Conservation (phyloP, 2,888 invertebrate species). For the Ormyrus rosae region DNA sequence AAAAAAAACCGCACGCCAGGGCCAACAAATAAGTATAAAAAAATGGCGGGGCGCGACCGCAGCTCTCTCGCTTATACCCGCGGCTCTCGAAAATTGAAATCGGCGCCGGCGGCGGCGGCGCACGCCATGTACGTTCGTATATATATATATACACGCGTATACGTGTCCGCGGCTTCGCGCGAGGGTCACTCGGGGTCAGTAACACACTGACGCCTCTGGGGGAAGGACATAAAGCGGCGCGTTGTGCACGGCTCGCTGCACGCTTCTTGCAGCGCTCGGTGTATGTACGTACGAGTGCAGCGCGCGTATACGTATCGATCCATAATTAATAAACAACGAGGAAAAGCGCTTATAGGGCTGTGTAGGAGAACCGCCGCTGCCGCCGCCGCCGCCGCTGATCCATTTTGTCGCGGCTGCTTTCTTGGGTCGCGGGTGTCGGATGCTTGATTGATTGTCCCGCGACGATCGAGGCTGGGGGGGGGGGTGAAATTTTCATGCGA, state of each 20-base stretch:
- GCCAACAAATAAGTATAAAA: no score
- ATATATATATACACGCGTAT: no score
- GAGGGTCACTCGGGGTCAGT: slow-evolving; percentile 75
- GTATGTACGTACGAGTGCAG: neutral
- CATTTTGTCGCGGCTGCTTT: slow-evolving; percentile 12
- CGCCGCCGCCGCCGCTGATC: neutral
- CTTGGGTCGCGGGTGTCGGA: no score
- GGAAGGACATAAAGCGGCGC: slow-evolving; percentile 47
- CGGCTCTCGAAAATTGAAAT: slow-evolving; percentile 33
- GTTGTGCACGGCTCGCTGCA: slow-evolving; percentile 21
- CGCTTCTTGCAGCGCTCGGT: slow-evolving; percentile 2
- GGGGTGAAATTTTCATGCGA: no score
- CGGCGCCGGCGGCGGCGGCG: neutral
- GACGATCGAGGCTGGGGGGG: no score
- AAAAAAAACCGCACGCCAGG: no score
- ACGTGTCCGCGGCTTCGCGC: slow-evolving; percentile 40
- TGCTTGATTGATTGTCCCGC: no score
- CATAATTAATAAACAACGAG: slow-evolving; percentile 63
- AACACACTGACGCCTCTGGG: slow-evolving; percentile 71
- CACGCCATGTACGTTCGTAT: no score
- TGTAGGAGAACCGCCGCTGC: neutral
- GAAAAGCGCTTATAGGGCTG: slow-evolving; percentile 20
- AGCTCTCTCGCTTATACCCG: neutral
- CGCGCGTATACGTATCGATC: slow-evolving; percentile 60
- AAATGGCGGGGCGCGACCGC: no score